Conservation (phyloP, 1,140 invertebrate genomes). For the Cherax quadricarinatus region DNA sequence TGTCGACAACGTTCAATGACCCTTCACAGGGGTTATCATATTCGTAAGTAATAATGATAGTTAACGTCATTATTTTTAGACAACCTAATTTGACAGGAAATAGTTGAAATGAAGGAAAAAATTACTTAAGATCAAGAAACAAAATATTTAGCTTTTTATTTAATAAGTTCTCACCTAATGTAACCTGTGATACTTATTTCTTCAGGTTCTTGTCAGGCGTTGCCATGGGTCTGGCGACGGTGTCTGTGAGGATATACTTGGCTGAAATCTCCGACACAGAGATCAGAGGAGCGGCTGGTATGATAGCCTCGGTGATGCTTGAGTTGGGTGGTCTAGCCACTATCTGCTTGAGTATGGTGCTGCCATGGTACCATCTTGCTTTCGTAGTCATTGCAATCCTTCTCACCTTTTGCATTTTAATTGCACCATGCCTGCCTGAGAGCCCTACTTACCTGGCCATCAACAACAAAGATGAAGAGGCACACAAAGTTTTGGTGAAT, state of each 20-base stretch:
- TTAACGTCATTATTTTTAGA: too few species aligned
- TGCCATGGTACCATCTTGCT: conserved; percentile 21
- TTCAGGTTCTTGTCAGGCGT: conserved; percentile 18
- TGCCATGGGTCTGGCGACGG: neutral
- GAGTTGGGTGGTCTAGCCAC: neutral
- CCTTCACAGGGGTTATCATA: too few species aligned
- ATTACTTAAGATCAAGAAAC: too few species aligned
- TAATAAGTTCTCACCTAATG: too few species aligned
- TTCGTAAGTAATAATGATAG: too few species aligned
- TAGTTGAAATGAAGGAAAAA: too few species aligned
- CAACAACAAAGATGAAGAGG: neutral
- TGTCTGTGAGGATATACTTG: neutral
- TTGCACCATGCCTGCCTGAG: conserved; percentile 12
- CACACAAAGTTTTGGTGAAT: neutral
- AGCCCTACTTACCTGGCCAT: conserved; percentile 28
- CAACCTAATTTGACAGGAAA: too few species aligned
- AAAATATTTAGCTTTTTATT: too few species aligned
- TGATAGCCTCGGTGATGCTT: neutral
- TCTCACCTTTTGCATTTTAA: neutral
- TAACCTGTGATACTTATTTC: neutral
- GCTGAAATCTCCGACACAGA: conserved; percentile 28
- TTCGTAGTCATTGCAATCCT: neutral
- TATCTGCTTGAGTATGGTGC: neutral
- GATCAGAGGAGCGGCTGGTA: conserved; percentile 19
- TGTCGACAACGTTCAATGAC: too few species aligned